Evolutionary conservation across 2,797 vertebrate species (phyloP), one percentile per base, ranked within the genome.

Genomic region (Rhabdophis nuchalis): DNA sequence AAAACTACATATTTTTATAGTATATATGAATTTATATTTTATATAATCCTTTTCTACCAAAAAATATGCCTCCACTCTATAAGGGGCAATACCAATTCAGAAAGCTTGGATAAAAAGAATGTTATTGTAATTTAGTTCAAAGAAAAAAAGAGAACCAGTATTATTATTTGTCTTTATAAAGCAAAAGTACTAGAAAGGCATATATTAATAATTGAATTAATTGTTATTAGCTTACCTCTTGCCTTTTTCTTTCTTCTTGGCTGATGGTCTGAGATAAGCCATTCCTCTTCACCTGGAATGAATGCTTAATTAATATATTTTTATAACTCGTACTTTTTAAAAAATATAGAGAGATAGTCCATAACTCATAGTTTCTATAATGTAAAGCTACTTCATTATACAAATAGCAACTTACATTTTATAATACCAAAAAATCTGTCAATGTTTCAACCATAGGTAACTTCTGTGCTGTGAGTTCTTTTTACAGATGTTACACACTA

Each of bases 221-320:
- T 46, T 32, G 0, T 0, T 9, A 77, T 46, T 72, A 91, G 87
- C 88, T 53, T 90, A 99, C 99, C 98, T 99, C 99, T 96, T 99
- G 99, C 90, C 98, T 98, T 95, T 99, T 99, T 91, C 98, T 98
- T 92, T 99, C 98, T 90, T 99, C 99, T 94, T 98, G 98, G 96
- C 96, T 98, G 93, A 99, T 95, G 0, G 93, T 96, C 5, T 98
- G 98, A 6, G 96, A 98, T n/a, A 98, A 94, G 20, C 98, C 98
- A 54, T 98, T 99, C 97, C 98, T 99, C 96, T 98, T 99, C n/a
- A 99, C 99, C 99, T 99, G 85, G 57, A 97, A 50, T 93, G 86
- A 93, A 89, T 0, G 0, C 46, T 52, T 36, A 1, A 1, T 11
- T n/a, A 90, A 82, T 5, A 25, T 1, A 0, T 90, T 36, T 4